Evolutionary conservation across 2,113 vertebrate genomes (phyloP), one percentile per base, ranked within the genome.

Genomic region (Solea senegalensis): DNA sequence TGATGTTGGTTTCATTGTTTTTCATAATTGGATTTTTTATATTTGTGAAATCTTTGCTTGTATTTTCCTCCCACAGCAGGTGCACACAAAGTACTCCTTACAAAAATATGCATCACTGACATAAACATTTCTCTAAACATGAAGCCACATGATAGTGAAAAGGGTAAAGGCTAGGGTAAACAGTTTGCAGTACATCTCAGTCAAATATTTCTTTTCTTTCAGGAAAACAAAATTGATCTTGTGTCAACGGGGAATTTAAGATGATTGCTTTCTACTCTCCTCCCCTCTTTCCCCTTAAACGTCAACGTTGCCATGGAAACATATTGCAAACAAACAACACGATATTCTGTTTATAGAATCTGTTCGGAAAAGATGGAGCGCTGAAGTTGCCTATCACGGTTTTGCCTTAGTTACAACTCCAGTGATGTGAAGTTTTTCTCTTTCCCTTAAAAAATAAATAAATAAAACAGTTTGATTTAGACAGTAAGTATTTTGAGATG

Each of bases 1-100:
- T 5, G 5, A 43, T 59, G 63, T 74, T 64, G 62, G 66, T 74
- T 69, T 63, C 15, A 27, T 51, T 63, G 12, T 64, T 63, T 58
- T 53, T 41, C 57, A 63, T 63, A 53, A 72, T 66, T 51, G 14
- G 5, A 1, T 61, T 66, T 61, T 26, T 48, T 50, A 12, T 39
- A 14, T 41, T 48, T 48, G 7, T 4, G 3, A 41, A 2, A 3
- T 10, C 50, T 55, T 39, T 49, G 52, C 52, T 45, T 14, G 41
- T 14, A 51, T 62, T 16, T 40, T 13, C 5, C 5, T 21, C 27
- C 3, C 5, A 21, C 8, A 49, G 39, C 28, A 7, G 45, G 53
- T 48, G 28, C 0, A 49, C 16, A 58, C 8, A 49, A 16, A 34
- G 16, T 40, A 56, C 8, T 21, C n/a, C 46, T 34, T 44, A 9